Evolutionary conservation across 2,113 vertebrate species (phyloP), one percentile per base, ranked within the genome.

Genomic region (Argyrosomus japonicus): DNA sequence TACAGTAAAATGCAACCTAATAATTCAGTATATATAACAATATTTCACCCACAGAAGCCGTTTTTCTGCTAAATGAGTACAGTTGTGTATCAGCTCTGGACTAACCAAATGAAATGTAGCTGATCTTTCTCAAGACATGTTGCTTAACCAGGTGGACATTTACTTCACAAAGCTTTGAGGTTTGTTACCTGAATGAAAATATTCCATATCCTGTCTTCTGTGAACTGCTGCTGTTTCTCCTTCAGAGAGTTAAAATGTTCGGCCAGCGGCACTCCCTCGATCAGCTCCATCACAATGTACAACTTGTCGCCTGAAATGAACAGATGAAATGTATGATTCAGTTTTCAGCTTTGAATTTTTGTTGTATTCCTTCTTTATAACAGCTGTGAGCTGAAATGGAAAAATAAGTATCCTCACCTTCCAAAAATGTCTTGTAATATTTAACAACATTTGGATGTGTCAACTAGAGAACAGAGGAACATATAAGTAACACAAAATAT

Each of bases 261-360:
- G 27, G 95, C 96, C 65, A 99, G 91, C 0, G 97, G 93, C 27
- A 93, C 90, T 1, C 97, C 96, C 75, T 98, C 97, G 67, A 97
- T 97, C 71, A 98, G 95, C 81, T 98, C 97, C 97, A 98, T 98
- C 68, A 98, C 95, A 19, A 98, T 95, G 79, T 97, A 99, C 48
- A 99, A 87, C 56, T 92, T 95, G 68, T 97, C 97, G 84, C 95
- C 97, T 98, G 36, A 19, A 83, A 72, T 8, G 7, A 29, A 48
- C 40, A 32, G 32, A 7, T 7, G 32, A 36, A 36, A 36, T 1
- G 0, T 4, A 3, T 1, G 3, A 11, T 62, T 13, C 25, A 48
- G 6, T 45, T 18, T 21, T 23, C 32, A 32, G 1, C 23, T 14
- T 73, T 63, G 0, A 40, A 18, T 8, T 60, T 17, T 17, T 63